Conservation (phyloP, 92 coral and sea anemone species). For the Scolanthus callimorphus region DNA sequence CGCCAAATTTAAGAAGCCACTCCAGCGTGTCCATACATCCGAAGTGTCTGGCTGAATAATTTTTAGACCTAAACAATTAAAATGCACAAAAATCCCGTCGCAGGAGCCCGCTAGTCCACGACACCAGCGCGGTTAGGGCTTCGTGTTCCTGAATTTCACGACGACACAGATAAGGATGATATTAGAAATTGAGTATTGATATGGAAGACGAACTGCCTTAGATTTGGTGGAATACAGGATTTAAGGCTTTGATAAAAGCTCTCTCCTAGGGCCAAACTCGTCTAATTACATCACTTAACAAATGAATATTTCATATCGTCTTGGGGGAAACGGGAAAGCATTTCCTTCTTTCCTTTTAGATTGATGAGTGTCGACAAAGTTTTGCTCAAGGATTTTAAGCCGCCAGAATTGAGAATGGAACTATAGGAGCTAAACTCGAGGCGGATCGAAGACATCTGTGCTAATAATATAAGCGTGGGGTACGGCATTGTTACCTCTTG, state of each 20-base stretch:
- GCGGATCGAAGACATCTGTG: slow-evolving; percentile 57
- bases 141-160: too few species aligned
- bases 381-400: too few species aligned
- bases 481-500: slow-evolving; percentile 84
- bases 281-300: slow-evolving; percentile 74
- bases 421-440: too few species aligned
- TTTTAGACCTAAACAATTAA: slow-evolving; percentile 36
- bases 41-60: slow-evolving; percentile 30
- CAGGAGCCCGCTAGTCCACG: background rate
- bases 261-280: slow-evolving; percentile 23
- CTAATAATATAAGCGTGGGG: slow-evolving; percentile 79
- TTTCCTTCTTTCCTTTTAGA: slow-evolving; percentile 29
- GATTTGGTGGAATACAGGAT: too few species aligned
- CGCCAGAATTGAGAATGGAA: too few species aligned
- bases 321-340: slow-evolving; percentile 80
- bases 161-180: too few species aligned
- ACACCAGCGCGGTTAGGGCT: too few species aligned
- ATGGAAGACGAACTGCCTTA: too few species aligned
- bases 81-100: slow-evolving; percentile 31
- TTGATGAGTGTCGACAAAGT: too few species aligned
- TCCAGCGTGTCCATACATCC: slow-evolving; percentile 11
- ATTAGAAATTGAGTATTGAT: too few species aligned
- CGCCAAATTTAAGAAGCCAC: background rate
- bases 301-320: slow-evolving; percentile 88
- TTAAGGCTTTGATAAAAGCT: too few species aligned